Evolutionary conservation across 2,113 vertebrate species (phyloP).

Genomic region (Caranx melampygus): DNA sequence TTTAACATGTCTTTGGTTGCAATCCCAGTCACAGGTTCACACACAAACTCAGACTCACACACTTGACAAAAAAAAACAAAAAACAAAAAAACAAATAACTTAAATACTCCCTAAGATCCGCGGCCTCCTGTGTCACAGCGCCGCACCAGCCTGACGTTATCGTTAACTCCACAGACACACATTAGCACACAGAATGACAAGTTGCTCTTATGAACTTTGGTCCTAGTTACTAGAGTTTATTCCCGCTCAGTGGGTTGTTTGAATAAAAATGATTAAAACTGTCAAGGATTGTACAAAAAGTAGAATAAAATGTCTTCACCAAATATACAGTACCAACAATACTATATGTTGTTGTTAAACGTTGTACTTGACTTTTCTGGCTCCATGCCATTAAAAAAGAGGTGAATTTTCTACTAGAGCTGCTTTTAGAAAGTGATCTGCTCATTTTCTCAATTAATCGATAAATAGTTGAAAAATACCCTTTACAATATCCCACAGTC

Average conservation of each 20-base stretch:
- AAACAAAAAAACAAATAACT: not conserved
- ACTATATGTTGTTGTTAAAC: not conserved
- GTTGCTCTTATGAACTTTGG: constrained; percentile 13
- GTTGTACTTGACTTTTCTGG: not conserved
- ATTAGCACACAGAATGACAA: constrained; percentile 24
- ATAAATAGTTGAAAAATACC: not conserved
- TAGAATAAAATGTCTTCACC: not conserved
- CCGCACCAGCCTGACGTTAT: constrained; percentile 4
- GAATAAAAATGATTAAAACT: not conserved
- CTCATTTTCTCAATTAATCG: not conserved
- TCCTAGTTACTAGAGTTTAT: not conserved
- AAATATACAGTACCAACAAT: not conserved
- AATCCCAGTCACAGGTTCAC: not conserved
- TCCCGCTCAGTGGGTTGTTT: not conserved
- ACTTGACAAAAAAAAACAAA: not conserved
- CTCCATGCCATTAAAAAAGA: not conserved
- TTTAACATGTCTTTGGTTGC: constrained; percentile 53
- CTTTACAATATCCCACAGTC: not conserved
- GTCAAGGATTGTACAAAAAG: not conserved
- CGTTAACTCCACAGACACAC: constrained; percentile 3
- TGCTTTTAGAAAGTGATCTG: not conserved
- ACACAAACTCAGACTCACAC: not conserved
- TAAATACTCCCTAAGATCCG: not conserved
- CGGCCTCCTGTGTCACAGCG: not conserved
- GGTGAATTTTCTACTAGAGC: not conserved